phyloP scores from a whole-genome alignment of 2,888 invertebrate genomes.

The Sialis fuliginosa region DNA sequence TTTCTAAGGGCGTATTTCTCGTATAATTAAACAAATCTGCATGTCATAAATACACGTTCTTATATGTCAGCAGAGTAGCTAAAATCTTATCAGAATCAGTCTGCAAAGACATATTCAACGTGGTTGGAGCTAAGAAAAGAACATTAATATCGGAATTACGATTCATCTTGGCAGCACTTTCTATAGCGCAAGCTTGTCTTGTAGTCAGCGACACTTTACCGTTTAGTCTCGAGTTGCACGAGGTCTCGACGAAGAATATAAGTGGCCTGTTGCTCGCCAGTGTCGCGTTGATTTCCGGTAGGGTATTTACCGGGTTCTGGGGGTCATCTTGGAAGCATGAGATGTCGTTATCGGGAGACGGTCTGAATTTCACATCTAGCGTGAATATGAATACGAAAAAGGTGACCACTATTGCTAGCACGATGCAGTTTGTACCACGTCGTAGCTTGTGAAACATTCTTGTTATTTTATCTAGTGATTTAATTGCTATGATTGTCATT shows the following conservation, averaged over 20 bases:
- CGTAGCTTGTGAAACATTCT: too few species aligned
- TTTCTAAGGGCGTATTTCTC: slow-evolving; percentile 35
- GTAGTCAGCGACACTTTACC: slow-evolving; percentile 28
- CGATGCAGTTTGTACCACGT: too few species aligned
- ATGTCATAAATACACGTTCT: slow-evolving; percentile 31
- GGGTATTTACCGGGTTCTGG: background rate
- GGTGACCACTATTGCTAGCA: too few species aligned
- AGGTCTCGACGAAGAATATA: slow-evolving; percentile 51
- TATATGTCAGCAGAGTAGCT: slow-evolving; percentile 23
- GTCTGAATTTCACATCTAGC: background rate
- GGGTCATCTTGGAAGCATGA: slow-evolving; percentile 3
- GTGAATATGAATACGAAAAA: background rate
- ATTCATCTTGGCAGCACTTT: slow-evolving; percentile 45
- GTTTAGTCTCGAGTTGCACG: slow-evolving; percentile 27
- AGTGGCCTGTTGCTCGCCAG: slow-evolving; percentile 23
- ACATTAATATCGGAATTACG: slow-evolving; percentile 36
- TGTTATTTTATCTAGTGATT: too few species aligned
- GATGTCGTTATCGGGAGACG: background rate
- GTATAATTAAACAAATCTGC: slow-evolving; percentile 32
- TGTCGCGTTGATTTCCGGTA: slow-evolving; percentile 9
- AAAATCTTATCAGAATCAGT: slow-evolving; percentile 19
- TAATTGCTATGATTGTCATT: too few species aligned
- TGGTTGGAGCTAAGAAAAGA: slow-evolving; percentile 29
- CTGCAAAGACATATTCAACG: slow-evolving; percentile 16
- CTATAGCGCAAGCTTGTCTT: slow-evolving; percentile 48